A percentile compares a stretch with the other conserved stretches of the same genome.
Conservation (phyloP, 2,888 invertebrate genomes). For the Pinctada fucata region DNA sequence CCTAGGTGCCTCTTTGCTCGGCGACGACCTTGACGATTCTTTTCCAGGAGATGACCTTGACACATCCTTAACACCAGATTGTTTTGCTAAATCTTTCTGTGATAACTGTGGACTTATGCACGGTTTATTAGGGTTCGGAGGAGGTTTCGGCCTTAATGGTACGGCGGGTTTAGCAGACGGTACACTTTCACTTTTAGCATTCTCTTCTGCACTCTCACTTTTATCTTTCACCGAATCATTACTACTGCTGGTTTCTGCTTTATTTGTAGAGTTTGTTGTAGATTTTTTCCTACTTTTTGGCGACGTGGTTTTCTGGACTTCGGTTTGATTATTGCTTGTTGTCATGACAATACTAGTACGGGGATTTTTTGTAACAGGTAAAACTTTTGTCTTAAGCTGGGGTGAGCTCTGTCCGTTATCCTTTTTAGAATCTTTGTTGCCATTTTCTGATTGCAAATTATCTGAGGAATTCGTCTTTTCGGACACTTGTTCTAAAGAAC, state of each 20-base stretch:
- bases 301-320: conserved; percentile 29
- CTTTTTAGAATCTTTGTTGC: conserved; percentile 33
- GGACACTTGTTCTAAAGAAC: conserved; percentile 21
- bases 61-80: conserved; percentile 14
- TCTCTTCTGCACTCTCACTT: conserved; percentile 12
- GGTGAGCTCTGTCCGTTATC: conserved; percentile 27
- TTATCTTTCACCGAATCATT: conserved; percentile 9
- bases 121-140: conserved; percentile 34
- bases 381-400: conserved; percentile 51
- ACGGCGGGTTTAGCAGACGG: conserved; percentile 21
- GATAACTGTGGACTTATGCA: conserved; percentile 25
- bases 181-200: background rate
- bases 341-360: conserved; percentile 36
- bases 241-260: conserved; percentile 7
- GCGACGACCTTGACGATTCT: background rate
- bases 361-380: conserved; percentile 42
- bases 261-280: conserved; percentile 16
- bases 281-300: conserved; percentile 35
- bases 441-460: conserved; percentile 36
- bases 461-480: conserved; percentile 29
- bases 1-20: background rate
- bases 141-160: conserved; percentile 33
- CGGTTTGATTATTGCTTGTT: conserved; percentile 24
- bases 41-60: conserved; percentile 1
- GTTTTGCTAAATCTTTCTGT: background rate